phyloP scores from a whole-genome alignment of 1,140 invertebrate genomes.

The Stratiolaelaps scimitus region DNA sequence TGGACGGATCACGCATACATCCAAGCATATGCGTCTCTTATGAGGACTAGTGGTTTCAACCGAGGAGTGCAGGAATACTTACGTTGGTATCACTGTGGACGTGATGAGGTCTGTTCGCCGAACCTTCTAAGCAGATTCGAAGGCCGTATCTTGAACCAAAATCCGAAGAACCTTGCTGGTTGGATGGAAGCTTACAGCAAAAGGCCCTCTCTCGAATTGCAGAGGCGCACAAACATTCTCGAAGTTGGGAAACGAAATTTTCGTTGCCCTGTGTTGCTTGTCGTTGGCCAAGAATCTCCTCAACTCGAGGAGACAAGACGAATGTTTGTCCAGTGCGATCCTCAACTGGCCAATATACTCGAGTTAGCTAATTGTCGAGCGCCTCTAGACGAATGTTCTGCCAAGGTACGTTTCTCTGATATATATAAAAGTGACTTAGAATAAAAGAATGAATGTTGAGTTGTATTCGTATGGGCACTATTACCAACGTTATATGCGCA shows the following conservation, averaged over 20 bases:
- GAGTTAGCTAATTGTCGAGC: background rate
- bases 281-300: constrained; percentile 10
- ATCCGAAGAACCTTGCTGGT: constrained; percentile 1
- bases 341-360: background rate
- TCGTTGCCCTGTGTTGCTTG: constrained; percentile 9
- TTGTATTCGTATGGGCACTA: no score
- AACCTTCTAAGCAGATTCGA: background rate
- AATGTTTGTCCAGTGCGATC: constrained; percentile 12
- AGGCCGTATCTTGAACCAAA: background rate
- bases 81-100: constrained; percentile 27
- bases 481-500: no score
- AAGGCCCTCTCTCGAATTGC: background rate
- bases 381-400: background rate
- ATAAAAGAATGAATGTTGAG: no score
- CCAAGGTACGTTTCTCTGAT: background rate
- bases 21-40: background rate
- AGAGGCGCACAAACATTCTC: background rate
- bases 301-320: constrained; percentile 10
- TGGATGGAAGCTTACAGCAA: constrained; percentile 13
- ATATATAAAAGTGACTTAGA: no score
- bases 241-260: background rate
- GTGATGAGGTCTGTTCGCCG: background rate
- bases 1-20: constrained; percentile 9
- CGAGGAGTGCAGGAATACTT: constrained; percentile 1
- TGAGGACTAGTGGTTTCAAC: background rate